Base-by-base conservation (phyloP, 2,888 invertebrate species). In the Eubasilissa splendida region DNA sequence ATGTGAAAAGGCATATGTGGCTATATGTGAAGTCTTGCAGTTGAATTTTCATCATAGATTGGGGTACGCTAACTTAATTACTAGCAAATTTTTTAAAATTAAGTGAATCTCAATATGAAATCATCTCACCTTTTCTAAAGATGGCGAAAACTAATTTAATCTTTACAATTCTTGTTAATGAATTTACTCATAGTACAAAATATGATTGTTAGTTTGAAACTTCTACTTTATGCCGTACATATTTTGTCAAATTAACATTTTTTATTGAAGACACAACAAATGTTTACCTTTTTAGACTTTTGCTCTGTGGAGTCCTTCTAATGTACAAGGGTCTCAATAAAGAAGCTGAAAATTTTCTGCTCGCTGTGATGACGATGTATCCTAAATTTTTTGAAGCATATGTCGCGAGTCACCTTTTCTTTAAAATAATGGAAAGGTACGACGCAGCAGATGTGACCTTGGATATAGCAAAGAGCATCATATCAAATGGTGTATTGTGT, bases 331-430 rank as follows among this genome's bases (percentile, higher is more conserved):
- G 52, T 22, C 58, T 58, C 14, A 66, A 14, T 50, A 63, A 14
- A 12, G 79, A 79, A 12, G 75, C 79, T 53, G 79, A 79, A 58
- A 75, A 79, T 52, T 79, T 74, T 14, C 56, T 79, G 11, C 52
- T 68, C 1, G 79, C 79, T n/a, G 33, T 58, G 9, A 59, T 66
- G 59, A 75, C 22, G 50, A 22, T 74, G 11, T 75, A 79, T 59
- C 79, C 79, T 10, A 66, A 75, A 14, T 75, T 74, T 60, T 56
- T 66, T 10, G 75, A 79, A 52, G 79, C 66, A 14, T 79, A 59
- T 59, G 59, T 79, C 5, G 75, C 79, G 2, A 59, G 52, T 22
- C 52, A 63, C 33, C 53, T 79, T 12, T 79, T 70, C 63, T 79
- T 75, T 31, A 65, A 75, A 9, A 58, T 66, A 33, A 54, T 79